Conservation (phyloP, 2,888 invertebrate genomes). For the Drosophila ustulata region DNA sequence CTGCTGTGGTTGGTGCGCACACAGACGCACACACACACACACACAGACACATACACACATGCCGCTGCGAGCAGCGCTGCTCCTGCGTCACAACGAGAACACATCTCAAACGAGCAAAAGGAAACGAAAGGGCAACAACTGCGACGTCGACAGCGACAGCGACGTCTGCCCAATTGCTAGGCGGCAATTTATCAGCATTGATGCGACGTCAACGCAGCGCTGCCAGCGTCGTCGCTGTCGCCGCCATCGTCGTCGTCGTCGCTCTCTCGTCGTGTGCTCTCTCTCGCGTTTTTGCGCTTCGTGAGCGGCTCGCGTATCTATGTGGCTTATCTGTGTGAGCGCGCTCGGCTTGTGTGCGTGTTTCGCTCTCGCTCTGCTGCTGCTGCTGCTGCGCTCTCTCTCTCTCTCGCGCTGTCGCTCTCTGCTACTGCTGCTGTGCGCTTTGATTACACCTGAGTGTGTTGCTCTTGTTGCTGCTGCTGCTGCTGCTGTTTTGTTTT, state of each 20-base stretch:
- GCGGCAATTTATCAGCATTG: constrained; percentile 76
- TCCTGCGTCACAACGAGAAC: constrained; percentile 58
- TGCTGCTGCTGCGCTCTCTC: constrained; percentile 24
- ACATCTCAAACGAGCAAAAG: constrained; percentile 67
- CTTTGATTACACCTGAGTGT: constrained; percentile 78
- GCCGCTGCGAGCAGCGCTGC: constrained; percentile 19
- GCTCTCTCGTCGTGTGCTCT: constrained; percentile 11
- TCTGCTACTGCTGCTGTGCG: constrained; percentile 63
- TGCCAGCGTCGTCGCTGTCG: constrained; percentile 5
- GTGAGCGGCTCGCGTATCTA: constrained; percentile 41
- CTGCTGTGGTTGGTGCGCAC: constrained; percentile 75
- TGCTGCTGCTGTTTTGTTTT: constrained; percentile 73
- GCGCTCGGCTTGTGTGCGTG: constrained; percentile 27
- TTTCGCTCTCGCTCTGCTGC: constrained; percentile 39
- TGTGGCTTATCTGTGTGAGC: constrained; percentile 66
- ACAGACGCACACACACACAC: constrained; percentile 18
- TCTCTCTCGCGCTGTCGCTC: constrained; percentile 10
- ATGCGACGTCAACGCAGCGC: constrained; percentile 53
- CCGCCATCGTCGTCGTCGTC: too few relatives aligned
- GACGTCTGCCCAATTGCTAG: constrained; percentile 71
- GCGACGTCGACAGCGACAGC: constrained; percentile 11
- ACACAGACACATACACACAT: constrained; percentile 17
- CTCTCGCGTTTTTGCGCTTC: constrained; percentile 4
- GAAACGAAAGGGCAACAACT: constrained; percentile 42
- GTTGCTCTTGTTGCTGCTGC: not conserved